Evolutionary conservation across 2,888 invertebrate genomes (phyloP), one percentile per base, ranked within the genome.

Genomic region (Ophioninae sp.): DNA sequence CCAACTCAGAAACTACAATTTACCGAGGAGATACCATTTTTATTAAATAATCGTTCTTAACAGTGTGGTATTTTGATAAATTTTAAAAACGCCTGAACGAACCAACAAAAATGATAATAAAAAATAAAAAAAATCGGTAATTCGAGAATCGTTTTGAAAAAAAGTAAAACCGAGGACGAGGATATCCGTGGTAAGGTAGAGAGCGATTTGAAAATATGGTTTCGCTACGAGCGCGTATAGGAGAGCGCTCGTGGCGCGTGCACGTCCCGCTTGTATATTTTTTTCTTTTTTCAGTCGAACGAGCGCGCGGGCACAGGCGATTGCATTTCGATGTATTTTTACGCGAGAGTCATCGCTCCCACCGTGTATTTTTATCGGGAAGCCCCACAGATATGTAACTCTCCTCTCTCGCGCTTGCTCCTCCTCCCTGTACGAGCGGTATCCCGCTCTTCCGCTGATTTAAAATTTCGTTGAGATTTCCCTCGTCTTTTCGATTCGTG

Each of bases 261-360:
- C 85, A 77, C 79, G 61, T 81, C 23, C n/a, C 5, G 37, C 44
- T 8, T 74, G 21, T n/a, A n/a, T 68, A 50, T 56, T 68, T 69
- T 62, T 20, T 37, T 30, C 56, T 30, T 64, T 73, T 64, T 73
- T 74, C 72, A 23, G 77, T 82, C 72, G 83, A 77, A 73, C 81
- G 75, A 80, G n/a, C n/a, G 72, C 81, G 70, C 73, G 85, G 74
- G 64, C 85, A 84, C 81, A 76, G 86, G 87, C 87, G 83, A 88
- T 89, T 91, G 91, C 91, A 91, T 90, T 91, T 91, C 89, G 87
- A 89, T 89, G 89, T 92, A 92, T 93, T 92, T 93, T 93, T 92
- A 92, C 90, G 88, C 90, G 84, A 90, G 90, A 92, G 92, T 92
- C 92, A 92, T 92, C 92, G 92, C 92, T 92, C 93, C 89, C 92